Percentiles rank a stretch among this genome's conserved stretches.
Evolutionary conservation across 2,888 invertebrate genomes (phyloP).

Genomic region (Agonopterix subpropinquella): DNA sequence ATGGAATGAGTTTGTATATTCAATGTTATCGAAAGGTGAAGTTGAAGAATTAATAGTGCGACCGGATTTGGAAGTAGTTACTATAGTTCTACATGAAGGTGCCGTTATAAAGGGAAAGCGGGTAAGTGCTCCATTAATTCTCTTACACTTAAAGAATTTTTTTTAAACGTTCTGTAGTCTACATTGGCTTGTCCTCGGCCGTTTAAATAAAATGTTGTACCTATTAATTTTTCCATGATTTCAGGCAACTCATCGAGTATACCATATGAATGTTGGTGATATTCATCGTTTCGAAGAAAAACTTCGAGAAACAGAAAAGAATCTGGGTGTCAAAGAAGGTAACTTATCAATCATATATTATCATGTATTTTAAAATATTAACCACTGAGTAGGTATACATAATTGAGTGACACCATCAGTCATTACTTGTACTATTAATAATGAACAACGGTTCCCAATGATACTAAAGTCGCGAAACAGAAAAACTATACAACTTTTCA

Average conservation of each 20-base stretch:
- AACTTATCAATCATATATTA: not conserved
- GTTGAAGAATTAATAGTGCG: conserved; percentile 90
- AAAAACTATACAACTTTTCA: no score
- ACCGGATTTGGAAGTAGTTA: conserved; percentile 90
- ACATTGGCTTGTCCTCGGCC: not conserved
- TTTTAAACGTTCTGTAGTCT: not conserved
- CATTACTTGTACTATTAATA: no score
- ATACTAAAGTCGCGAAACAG: no score
- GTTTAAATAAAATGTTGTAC: not conserved
- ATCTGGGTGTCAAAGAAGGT: conserved; percentile 87
- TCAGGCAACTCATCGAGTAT: conserved; percentile 72
- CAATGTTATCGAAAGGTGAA: conserved; percentile 96
- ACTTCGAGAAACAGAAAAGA: conserved; percentile 87
- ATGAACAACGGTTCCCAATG: no score
- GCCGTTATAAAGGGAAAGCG: conserved; percentile 89
- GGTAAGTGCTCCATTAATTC: conserved; percentile 41
- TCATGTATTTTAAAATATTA: not conserved
- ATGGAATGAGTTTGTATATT: conserved; percentile 98
- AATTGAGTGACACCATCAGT: no score
- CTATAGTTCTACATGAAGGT: conserved; percentile 88
- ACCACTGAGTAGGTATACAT: no score
- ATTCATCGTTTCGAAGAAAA: conserved; percentile 92
- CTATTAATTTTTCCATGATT: not conserved
- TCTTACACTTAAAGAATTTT: no score
- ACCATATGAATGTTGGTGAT: conserved; percentile 90